phyloP scores from a whole-genome alignment of 2,113 vertebrate genomes.

The Ciconia boyciana region DNA sequence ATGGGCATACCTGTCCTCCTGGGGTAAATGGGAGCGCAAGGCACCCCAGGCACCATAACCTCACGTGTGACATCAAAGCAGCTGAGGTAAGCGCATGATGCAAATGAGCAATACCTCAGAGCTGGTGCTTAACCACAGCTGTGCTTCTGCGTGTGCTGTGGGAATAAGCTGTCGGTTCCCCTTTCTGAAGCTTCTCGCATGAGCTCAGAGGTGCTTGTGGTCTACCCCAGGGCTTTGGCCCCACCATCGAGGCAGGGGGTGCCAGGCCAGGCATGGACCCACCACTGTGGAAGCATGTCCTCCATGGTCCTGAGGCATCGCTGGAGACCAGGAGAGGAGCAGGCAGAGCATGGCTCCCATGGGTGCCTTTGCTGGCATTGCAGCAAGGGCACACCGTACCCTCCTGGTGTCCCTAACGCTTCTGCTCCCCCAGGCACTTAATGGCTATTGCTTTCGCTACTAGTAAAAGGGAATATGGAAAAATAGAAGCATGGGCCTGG shows the following conservation, averaged over 20 bases:
- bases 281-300: neutral
- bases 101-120: constrained; percentile 35
- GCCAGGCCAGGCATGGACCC: neutral
- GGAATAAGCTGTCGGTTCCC: neutral
- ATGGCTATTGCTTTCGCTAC: neutral
- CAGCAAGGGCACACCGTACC: fast-evolving
- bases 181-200: neutral
- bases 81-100: neutral
- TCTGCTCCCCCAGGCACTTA: fast-evolving
- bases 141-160: neutral
- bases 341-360: neutral
- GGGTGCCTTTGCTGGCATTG: fast-evolving
- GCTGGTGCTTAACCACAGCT: neutral
- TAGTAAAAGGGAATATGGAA: neutral
- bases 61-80: neutral
- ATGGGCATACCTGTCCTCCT: neutral
- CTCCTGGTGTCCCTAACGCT: neutral
- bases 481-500: neutral
- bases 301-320: neutral
- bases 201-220: fast-evolving
- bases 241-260: neutral
- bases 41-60: neutral
- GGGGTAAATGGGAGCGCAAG: neutral
- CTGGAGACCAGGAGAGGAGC: neutral
- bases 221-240: neutral